Conservation (phyloP, 2,797 vertebrate genomes). For the Acropternis orthonyx region DNA sequence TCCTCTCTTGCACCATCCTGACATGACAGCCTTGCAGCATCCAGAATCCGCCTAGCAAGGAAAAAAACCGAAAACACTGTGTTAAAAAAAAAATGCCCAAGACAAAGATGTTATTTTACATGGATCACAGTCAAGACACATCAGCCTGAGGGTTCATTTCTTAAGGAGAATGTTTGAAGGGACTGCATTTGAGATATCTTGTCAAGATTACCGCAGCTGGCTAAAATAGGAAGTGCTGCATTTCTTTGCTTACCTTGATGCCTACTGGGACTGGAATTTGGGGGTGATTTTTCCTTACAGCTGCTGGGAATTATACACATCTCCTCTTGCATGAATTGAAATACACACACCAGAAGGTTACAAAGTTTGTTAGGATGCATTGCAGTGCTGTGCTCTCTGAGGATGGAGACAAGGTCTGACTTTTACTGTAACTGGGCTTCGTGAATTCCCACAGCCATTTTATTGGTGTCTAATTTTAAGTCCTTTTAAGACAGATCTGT, state of each 20-base stretch:
- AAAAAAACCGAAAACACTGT: not conserved
- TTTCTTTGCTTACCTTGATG: not conserved
- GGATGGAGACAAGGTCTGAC: not conserved
- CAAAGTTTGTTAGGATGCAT: not conserved
- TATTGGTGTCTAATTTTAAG: not conserved
- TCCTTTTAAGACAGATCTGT: not conserved
- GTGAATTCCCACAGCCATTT: not conserved
- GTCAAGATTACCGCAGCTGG: not conserved
- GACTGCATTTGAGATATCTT: not conserved
- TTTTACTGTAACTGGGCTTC: not conserved
- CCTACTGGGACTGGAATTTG: not conserved
- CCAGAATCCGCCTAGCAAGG: conserved; percentile 10
- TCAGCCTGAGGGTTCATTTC: not conserved
- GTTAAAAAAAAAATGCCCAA: not conserved
- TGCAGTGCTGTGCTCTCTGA: not conserved
- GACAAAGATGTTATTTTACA: not conserved
- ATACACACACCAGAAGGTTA: not conserved
- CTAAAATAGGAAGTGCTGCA: not conserved
- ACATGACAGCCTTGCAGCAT: not conserved
- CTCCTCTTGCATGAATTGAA: not conserved
- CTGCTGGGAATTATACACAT: not conserved
- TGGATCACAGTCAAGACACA: not conserved
- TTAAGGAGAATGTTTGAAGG: not conserved
- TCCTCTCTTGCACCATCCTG: not conserved
- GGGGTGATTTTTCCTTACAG: not conserved